Evolutionary conservation across 2,888 invertebrate genomes (phyloP).

Genomic region (Iphiclides podalirius): DNA sequence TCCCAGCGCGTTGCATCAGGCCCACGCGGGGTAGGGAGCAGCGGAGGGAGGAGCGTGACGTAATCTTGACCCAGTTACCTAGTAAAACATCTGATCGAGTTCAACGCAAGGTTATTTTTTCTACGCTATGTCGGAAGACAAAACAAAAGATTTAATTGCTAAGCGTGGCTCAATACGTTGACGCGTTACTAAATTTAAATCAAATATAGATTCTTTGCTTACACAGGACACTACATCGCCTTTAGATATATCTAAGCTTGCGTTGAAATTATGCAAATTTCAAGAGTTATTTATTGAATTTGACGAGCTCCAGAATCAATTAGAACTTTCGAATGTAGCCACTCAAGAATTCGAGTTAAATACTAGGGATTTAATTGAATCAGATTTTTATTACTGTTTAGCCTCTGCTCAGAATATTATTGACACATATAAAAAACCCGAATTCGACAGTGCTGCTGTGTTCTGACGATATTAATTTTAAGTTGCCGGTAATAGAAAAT

Average conservation of each 20-base stretch:
- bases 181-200: slow-evolving; percentile 1
- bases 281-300: background rate
- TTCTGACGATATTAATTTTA: no score
- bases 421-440: background rate
- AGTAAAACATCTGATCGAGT: background rate
- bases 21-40: no score
- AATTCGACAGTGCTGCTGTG: background rate
- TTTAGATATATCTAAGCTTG: background rate
- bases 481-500: background rate
- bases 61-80: no score
- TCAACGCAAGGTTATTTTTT: no score
- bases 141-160: background rate
- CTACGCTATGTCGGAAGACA: background rate
- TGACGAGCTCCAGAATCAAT: slow-evolving; percentile 1
- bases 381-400: background rate
- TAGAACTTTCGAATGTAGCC: background rate
- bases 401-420: background rate
- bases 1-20: no score
- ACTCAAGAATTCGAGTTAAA: background rate
- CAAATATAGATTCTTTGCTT: background rate
- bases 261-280: background rate
- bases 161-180: background rate
- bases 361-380: background rate
- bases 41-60: no score
- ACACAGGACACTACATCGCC: no score